Percentiles rank a stretch among this genome's conserved stretches.
These are phyloP conservation scores for Ceryle rudis DNA, from an alignment of 2,797 vertebrate genomes.

Conservation along the genomic window DNA sequence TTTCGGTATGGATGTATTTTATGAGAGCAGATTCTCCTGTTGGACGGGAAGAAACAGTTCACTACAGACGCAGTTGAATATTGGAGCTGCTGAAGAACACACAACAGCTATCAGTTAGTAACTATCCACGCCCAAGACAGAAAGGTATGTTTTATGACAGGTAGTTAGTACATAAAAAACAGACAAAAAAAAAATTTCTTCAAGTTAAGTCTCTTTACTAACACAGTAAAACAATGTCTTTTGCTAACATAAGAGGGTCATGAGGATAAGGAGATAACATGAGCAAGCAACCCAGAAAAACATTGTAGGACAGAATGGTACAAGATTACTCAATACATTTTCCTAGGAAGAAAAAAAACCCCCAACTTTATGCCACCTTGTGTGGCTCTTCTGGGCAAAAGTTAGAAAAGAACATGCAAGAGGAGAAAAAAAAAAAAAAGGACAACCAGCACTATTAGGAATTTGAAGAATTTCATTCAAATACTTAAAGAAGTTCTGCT, in stretches of 20 bases:
- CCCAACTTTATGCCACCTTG: not conserved
- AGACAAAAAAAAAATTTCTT: not conserved
- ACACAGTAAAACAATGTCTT: not conserved
- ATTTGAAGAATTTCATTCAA: not conserved
- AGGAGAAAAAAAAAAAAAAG: not conserved
- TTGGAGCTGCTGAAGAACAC: not conserved
- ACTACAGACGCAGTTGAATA: fast-evolving
- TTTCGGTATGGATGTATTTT: not conserved
- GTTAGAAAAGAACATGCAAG: not conserved
- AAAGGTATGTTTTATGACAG: not conserved
- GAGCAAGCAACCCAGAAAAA: not conserved
- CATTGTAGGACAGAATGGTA: fast-evolving
- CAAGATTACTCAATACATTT: not conserved
- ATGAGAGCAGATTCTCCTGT: not conserved
- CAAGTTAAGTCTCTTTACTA: not conserved
- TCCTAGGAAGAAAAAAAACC: not conserved
- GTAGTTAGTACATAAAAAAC: not conserved
- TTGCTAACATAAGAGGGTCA: not conserved
- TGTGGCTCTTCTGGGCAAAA: not conserved
- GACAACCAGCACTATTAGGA: not conserved
- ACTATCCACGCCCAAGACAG: not conserved
- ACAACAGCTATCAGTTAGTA: not conserved
- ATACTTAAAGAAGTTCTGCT: not conserved
- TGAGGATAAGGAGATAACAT: not conserved
- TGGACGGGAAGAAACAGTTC: not conserved